Evolutionary conservation across 2,888 invertebrate species (phyloP), one percentile per base, ranked within the genome.

Genomic region (Lycia hirtaria): DNA sequence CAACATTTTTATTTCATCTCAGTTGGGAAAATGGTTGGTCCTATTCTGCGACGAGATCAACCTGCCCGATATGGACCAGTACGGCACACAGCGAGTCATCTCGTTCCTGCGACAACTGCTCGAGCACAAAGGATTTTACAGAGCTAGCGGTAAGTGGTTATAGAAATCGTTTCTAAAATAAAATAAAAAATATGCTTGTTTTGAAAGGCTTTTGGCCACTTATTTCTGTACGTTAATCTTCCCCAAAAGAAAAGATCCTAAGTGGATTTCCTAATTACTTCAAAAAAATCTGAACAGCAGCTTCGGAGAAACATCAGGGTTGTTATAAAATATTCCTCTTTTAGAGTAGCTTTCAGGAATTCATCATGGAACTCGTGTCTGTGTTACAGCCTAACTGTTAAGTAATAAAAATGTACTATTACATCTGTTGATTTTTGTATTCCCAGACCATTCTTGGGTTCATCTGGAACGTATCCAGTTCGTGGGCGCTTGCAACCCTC

Each of bases 1-100:
- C 6, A 2, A 14, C 1, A 32, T 32, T 32, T 30, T 14, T 5
- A 9, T 6, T 51, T 51, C n/a, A n/a, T 32, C 30, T 43, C 87
- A 97, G 94, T 93, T 99, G 65, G 98, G 98, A 59, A 99, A 98
- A 91, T 99, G 99, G 99, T 93, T 99, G 55, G 98, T 99, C 1
- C 93, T 99, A 37, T 99, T 99, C 94, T 99, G 99, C 86, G 99
- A 99, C 87, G 99, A 99, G 94, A 99, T 99, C 80, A 99, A 99
- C 93, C 94, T 99, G 81, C 99, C 99, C 0, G 98, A 99, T 77
- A 98, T 98, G 97, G 99, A 99, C 83, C 96, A 97, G 77, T 99
- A 99, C 81, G 99, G 98, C 70, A 97, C 97, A 0, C 99, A 99
- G 88, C 93, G 99, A 45, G 99, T 99, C n/a, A 99, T 99, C 68